phyloP scores from a whole-genome alignment of 2,888 invertebrate species.

The Zeuzera pyrina region DNA sequence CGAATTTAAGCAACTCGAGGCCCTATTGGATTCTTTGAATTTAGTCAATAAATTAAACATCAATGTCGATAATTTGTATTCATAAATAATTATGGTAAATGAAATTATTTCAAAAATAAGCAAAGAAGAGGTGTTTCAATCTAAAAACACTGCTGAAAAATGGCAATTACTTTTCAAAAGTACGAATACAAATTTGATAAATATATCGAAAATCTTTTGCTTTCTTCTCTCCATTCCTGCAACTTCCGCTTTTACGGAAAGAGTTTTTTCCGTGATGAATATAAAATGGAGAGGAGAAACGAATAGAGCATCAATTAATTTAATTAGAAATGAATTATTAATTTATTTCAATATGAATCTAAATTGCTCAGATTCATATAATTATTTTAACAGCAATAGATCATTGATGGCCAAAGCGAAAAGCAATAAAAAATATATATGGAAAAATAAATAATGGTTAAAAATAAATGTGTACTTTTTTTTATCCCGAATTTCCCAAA shows the following conservation, averaged over 20 bases:
- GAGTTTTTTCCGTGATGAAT: not conserved
- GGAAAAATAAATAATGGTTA: too few relatives aligned
- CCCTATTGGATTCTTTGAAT: slow-evolving; percentile 9
- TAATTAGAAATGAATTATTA: too few relatives aligned
- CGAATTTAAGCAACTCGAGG: too few relatives aligned
- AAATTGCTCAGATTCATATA: not conserved
- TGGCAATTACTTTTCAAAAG: not conserved
- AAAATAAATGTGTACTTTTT: too few relatives aligned
- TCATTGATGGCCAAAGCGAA: too few relatives aligned
- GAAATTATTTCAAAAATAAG: not conserved
- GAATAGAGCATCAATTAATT: not conserved
- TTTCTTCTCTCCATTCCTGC: not conserved
- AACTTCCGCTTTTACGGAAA: too few relatives aligned
- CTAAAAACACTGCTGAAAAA: not conserved
- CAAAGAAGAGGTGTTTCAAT: not conserved
- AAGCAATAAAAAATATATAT: too few relatives aligned
- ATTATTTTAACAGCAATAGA: too few relatives aligned
- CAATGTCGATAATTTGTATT: slow-evolving; percentile 10
- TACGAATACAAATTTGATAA: not conserved
- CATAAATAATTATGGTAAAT: slow-evolving; percentile 3
- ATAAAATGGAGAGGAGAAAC: not conserved
- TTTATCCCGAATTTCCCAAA: too few relatives aligned
- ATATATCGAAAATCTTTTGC: not conserved
- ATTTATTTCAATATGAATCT: not conserved
- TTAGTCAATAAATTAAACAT: slow-evolving; percentile 5